phyloP scores from a whole-genome alignment of 1,140 invertebrate genomes.

The Polyergus mexicanus region DNA sequence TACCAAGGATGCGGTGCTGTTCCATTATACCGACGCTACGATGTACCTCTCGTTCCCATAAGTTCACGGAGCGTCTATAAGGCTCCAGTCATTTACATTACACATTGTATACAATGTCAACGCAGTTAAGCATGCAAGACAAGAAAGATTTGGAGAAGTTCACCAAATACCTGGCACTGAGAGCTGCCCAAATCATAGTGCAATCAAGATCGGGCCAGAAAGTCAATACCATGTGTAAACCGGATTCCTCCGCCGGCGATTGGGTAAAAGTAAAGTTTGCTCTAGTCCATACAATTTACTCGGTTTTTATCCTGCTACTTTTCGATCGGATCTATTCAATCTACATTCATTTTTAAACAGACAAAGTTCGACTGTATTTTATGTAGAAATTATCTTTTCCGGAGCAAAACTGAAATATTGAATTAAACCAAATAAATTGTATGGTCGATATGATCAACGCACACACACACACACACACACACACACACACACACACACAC shows the following conservation, averaged over 20 bases:
- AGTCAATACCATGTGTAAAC: conserved; percentile 92
- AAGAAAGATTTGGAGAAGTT: conserved; percentile 94
- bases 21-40: neutral
- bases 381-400: neutral
- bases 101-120: conserved; percentile 80
- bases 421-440: conserved; percentile 41
- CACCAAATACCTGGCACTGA: conserved; percentile 95
- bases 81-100: neutral
- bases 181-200: conserved; percentile 95
- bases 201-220: conserved; percentile 95
- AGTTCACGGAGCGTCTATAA: neutral
- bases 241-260: conserved; percentile 90
- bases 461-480: too few species aligned
- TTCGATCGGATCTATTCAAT: neutral
- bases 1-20: neutral
- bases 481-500: too few species aligned
- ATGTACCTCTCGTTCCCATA: neutral
- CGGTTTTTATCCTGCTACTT: neutral
- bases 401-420: neutral
- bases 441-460: neutral
- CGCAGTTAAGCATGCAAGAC: conserved; percentile 89
- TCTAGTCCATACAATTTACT: neutral
- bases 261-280: conserved; percentile 88
- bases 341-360: neutral
- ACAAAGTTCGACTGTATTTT: conserved; percentile 1